phyloP scores from a whole-genome alignment of 2,113 vertebrate genomes.

The Xenopus tropicalis region DNA sequence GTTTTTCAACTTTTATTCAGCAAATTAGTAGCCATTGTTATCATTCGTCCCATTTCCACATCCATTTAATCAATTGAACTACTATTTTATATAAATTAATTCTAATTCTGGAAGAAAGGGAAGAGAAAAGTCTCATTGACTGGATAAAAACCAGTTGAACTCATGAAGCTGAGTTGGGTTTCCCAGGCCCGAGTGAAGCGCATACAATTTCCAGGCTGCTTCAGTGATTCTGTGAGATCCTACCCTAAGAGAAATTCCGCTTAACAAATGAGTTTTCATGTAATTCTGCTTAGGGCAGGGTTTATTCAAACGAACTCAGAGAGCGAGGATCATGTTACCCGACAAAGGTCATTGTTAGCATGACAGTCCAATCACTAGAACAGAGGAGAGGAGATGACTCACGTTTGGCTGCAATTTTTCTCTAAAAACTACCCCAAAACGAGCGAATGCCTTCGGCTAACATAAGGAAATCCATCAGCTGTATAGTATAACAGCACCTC shows the following conservation, averaged over 20 bases:
- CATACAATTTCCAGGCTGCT: conserved; percentile 18
- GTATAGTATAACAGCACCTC: conserved; percentile 2
- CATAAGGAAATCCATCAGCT: background rate
- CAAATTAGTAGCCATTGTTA: too few species aligned
- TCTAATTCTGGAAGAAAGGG: too few species aligned
- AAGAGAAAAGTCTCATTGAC: background rate
- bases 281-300: conserved; percentile 46
- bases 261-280: conserved; percentile 47
- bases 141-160: conserved; percentile 32
- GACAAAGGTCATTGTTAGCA: conserved; percentile 41
- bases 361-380: conserved; percentile 39
- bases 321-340: conserved; percentile 40
- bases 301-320: conserved; percentile 44
- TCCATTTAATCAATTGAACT: too few species aligned
- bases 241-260: conserved; percentile 44
- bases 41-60: too few species aligned
- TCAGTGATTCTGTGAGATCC: conserved; percentile 36
- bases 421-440: background rate
- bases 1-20: too few species aligned
- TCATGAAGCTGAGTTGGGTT: conserved; percentile 18
- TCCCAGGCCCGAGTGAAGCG: too few species aligned
- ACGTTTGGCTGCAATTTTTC: background rate
- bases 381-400: conserved; percentile 16
- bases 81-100: too few species aligned
- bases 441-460: conserved; percentile 8